phyloP scores from a whole-genome alignment of 2,113 vertebrate species.

The Piprites chloris region DNA sequence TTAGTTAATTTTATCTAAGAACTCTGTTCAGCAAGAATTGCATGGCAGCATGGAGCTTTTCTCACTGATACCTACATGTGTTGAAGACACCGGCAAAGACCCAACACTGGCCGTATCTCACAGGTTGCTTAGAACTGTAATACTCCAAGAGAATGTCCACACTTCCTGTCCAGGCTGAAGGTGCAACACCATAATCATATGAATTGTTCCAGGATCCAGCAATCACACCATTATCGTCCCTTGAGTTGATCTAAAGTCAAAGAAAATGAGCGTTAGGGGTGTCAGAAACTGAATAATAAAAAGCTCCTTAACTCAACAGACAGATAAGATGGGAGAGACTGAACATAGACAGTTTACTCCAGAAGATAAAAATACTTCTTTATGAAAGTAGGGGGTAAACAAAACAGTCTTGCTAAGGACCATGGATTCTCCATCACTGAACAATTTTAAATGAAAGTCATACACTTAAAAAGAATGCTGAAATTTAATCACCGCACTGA shows the following conservation, averaged over 20 bases:
- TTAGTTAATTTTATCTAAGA: background rate
- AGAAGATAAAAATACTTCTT: background rate
- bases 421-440: background rate
- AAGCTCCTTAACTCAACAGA: background rate
- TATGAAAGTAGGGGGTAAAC: background rate
- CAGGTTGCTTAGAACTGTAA: slow-evolving; percentile 72
- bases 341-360: background rate
- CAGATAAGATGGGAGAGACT: background rate
- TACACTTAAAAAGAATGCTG: background rate
- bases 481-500: background rate
- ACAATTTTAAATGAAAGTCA: background rate
- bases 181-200: slow-evolving; percentile 86
- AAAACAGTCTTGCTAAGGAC: background rate
- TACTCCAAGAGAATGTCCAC: slow-evolving; percentile 91
- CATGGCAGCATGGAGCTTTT: background rate
- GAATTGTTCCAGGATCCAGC: slow-evolving; percentile 89
- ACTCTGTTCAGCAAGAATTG: background rate
- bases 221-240: slow-evolving; percentile 88
- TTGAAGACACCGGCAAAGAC: slow-evolving; percentile 96
- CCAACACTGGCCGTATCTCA: slow-evolving; percentile 95
- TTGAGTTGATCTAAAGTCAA: slow-evolving; percentile 83
- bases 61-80: slow-evolving; percentile 82
- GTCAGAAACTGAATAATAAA: background rate
- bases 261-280: background rate
- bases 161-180: slow-evolving; percentile 95